Evolutionary conservation across 2,113 vertebrate species (phyloP), one percentile per base, ranked within the genome.

Genomic region (Notarius quadriscutis): DNA sequence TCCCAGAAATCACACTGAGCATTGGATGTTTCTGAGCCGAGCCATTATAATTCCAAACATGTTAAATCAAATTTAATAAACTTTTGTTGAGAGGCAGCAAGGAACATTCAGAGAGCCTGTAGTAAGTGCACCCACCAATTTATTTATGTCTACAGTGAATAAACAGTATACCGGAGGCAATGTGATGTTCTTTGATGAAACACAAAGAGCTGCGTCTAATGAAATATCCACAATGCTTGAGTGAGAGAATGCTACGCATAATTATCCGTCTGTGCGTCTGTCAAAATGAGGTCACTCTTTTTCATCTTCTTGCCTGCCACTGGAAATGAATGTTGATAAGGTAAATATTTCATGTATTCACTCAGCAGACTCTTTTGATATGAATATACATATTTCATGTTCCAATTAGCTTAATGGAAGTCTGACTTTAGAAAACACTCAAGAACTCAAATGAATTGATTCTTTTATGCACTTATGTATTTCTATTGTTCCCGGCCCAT

Each of bases 101-200:
- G 22, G 11, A 58, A 74, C 75, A 25, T 72, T 63, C 62, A 15
- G 51, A 51, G 53, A 74, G 91, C 93, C 91, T 72, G 75, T 30
- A 91, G 89, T 87, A 89, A 92, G 67, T 88, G 86, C 22, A 27
- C 41, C 87, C 71, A 81, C 89, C 85, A 85, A 90, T 88, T 91
- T 88, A 83, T 92, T 92, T 55, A 81, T 77, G 83, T 80, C 87
- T 74, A n/a, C 84, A 85, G 91, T 48, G 63, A 91, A 84, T 88
- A 90, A 91, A 87, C 78, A 34, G 30, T 15, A 80, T 72, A 88
- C 91, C 91, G 89, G 55, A 67, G 80, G 69, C 84, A 71, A 58
- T 82, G 78, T 87, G 87, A 86, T 87, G 85, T 91, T 93, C 90
- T 92, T 92, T 93, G 93, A 94, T 93, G 91, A 93, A 91, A 91